Percentiles rank a stretch among this genome's conserved stretches.
phyloP scores from a whole-genome alignment of 64 coral and sea anemone species.

The Dendronephthya gigantea region DNA sequence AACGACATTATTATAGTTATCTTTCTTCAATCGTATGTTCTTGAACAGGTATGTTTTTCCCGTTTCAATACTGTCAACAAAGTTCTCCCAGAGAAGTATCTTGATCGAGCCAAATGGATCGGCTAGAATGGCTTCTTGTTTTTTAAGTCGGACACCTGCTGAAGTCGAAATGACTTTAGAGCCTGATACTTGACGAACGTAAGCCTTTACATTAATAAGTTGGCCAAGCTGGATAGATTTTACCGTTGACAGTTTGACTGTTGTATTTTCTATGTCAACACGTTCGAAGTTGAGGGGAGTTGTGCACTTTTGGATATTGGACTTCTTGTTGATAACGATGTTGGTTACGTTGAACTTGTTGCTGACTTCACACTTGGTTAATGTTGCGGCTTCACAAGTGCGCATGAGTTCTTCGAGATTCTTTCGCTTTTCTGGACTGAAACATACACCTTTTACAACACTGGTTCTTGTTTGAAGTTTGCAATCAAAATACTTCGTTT shows the following conservation, averaged over 20 bases:
- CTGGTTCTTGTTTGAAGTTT: background rate
- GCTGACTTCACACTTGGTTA: background rate
- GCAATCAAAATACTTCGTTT: slow-evolving; percentile 13
- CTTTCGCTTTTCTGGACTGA: background rate
- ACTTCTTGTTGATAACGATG: background rate
- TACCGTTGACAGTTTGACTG: slow-evolving; percentile 5
- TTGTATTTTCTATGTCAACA: slow-evolving; percentile 9
- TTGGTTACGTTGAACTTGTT: background rate
- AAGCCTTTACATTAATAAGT: slow-evolving; percentile 32
- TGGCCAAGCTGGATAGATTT: slow-evolving; percentile 25
- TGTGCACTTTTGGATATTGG: background rate
- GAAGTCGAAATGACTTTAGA: slow-evolving; percentile 9
- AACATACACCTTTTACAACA: background rate
- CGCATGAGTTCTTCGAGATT: background rate
- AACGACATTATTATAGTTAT: slow-evolving; percentile 19
- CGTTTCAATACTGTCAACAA: slow-evolving; percentile 12
- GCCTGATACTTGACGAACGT: slow-evolving; percentile 1
- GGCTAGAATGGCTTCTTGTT: slow-evolving; percentile 15
- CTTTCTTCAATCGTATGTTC: slow-evolving; percentile 13
- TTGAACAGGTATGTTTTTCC: slow-evolving; percentile 30
- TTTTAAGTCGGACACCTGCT: background rate
- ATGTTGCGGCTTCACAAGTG: background rate
- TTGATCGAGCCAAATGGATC: slow-evolving; percentile 26
- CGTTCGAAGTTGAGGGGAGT: background rate
- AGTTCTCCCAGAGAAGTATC: slow-evolving; percentile 30